phyloP scores from a whole-genome alignment of 2,888 invertebrate species.

The Cosmia trapezina region DNA sequence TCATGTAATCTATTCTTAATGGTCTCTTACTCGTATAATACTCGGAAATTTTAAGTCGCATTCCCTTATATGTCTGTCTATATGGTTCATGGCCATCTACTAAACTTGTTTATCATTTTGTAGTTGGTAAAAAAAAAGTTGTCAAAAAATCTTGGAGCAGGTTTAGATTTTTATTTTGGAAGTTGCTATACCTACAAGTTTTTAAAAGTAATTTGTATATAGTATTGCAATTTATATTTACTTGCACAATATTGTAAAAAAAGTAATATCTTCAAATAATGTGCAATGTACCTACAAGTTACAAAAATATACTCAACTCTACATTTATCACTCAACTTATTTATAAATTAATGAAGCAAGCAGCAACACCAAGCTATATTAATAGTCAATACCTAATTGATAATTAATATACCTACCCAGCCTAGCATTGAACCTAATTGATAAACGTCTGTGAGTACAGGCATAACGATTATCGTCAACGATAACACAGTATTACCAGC shows the following conservation, averaged over 20 bases:
- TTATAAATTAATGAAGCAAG: constrained; percentile 22
- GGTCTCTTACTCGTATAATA: constrained; percentile 42
- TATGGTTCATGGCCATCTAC: constrained; percentile 58
- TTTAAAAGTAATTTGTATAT: background rate
- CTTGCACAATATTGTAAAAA: background rate
- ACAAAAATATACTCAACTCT: constrained; percentile 15
- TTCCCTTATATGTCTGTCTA: constrained; percentile 53
- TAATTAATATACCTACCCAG: constrained; percentile 46
- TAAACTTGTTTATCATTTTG: constrained; percentile 48
- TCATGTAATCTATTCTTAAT: constrained; percentile 52
- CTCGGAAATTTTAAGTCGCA: constrained; percentile 58
- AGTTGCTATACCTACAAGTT: background rate
- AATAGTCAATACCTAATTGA: constrained; percentile 50
- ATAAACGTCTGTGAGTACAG: constrained; percentile 20
- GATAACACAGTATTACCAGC: constrained; percentile 17
- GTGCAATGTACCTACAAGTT: background rate
- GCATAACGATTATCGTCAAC: constrained; percentile 40
- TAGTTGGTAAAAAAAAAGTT: constrained; percentile 31
- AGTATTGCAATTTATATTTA: background rate
- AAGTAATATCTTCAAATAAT: background rate
- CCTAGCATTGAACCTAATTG: constrained; percentile 46
- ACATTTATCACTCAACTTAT: constrained; percentile 11
- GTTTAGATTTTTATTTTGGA: background rate
- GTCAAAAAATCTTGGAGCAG: constrained; percentile 11
- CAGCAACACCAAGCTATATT: constrained; percentile 20